Percentiles rank a stretch among this genome's conserved stretches.
Evolutionary conservation across 1,140 invertebrate species (phyloP).

Genomic region (Halyomorpha halys): DNA sequence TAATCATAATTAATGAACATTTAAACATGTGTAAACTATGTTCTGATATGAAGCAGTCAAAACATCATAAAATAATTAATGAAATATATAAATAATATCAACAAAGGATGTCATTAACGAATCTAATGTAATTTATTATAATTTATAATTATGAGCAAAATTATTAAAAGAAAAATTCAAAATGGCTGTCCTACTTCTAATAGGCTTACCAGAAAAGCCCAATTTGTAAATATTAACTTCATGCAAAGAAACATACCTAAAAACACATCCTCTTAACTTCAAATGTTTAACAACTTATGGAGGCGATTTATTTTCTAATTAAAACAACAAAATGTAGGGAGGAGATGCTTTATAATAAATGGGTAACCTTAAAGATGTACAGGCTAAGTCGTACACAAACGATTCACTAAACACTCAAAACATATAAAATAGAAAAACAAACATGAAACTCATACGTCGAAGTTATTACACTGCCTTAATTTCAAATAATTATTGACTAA

Average conservation of each 20-base stretch:
- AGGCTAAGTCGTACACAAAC: conserved; percentile 17
- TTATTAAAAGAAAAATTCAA: conserved; percentile 24
- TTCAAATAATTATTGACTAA: not conserved
- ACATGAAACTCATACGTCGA: not conserved
- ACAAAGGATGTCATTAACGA: conserved; percentile 3
- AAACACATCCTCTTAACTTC: not conserved
- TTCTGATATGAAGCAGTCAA: no score
- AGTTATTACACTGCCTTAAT: not conserved
- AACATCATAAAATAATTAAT: no score
- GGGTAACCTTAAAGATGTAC: conserved; percentile 10
- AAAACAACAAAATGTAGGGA: not conserved
- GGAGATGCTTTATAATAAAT: not conserved
- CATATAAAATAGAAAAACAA: not conserved
- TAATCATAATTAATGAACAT: conserved; percentile 6
- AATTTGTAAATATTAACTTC: not conserved
- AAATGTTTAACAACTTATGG: not conserved
- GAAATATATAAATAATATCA: no score
- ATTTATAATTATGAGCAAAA: conserved; percentile 23
- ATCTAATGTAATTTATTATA: conserved; percentile 19
- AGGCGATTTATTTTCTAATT: not conserved
- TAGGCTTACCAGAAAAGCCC: conserved; percentile 16
- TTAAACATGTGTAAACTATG: not conserved
- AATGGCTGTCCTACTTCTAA: conserved; percentile 25
- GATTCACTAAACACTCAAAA: conserved; percentile 5
- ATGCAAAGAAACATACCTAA: not conserved